Conservation (phyloP, 2,113 vertebrate genomes). For the Tyrannus savana region DNA sequence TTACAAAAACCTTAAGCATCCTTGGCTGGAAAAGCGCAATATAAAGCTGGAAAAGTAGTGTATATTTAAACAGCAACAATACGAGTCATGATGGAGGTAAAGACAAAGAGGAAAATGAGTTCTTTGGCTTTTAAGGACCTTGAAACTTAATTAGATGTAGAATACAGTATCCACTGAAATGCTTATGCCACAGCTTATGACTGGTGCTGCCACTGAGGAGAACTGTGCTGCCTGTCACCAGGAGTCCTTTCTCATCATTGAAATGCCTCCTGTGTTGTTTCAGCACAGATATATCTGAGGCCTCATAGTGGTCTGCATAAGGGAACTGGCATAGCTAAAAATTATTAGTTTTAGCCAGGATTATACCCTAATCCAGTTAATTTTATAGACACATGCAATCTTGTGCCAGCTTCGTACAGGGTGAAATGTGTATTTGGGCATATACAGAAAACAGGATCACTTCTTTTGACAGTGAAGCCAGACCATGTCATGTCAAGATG, state of each 20-base stretch:
- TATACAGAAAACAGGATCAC: neutral
- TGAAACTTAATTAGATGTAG: neutral
- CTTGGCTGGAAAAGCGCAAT: neutral
- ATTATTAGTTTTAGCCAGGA: neutral
- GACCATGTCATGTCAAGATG: neutral
- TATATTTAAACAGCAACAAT: neutral
- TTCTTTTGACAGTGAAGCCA: neutral
- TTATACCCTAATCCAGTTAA: neutral
- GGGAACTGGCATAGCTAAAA: neutral
- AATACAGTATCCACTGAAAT: neutral
- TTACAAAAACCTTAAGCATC: neutral
- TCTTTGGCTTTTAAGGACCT: neutral
- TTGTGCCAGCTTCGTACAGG: neutral
- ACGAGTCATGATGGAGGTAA: neutral
- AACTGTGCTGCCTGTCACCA: neutral
- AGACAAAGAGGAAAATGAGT: neutral
- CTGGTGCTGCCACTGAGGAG: neutral
- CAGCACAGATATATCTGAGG: neutral
- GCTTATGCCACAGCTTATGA: neutral
- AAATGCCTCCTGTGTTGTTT: neutral
- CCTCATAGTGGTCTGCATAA: neutral
- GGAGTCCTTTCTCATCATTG: neutral
- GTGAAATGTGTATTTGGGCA: neutral
- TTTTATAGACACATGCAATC: neutral
- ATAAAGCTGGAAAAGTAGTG: neutral